These are phyloP conservation scores for Cybosia mesomella DNA, from an alignment of 2,888 invertebrate species.

Conservation along the genomic window DNA sequence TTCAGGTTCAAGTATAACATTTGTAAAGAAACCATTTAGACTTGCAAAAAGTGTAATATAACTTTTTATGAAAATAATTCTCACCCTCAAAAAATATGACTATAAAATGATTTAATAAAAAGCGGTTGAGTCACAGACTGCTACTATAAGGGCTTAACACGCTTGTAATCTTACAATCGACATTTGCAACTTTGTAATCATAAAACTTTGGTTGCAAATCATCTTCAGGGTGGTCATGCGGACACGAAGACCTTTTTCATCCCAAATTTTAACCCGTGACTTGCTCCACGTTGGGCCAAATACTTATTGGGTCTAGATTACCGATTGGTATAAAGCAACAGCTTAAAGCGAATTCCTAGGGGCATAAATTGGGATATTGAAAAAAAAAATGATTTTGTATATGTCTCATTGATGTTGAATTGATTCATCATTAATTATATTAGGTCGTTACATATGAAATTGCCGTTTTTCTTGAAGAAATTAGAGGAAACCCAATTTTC, in stretches of 20 bases:
- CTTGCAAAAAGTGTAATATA: slow-evolving; percentile 28
- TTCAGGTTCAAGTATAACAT: neutral
- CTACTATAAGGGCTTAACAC: slow-evolving; percentile 37
- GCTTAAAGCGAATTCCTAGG: slow-evolving; percentile 20
- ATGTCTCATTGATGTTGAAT: neutral
- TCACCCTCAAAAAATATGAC: slow-evolving; percentile 20
- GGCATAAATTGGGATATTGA: neutral
- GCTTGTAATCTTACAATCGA: slow-evolving; percentile 48
- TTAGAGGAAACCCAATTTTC: no score
- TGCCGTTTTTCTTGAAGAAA: no score
- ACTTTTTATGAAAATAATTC: slow-evolving; percentile 33
- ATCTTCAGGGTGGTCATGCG: slow-evolving; percentile 44
- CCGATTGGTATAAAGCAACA: slow-evolving; percentile 24
- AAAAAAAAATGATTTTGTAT: no score
- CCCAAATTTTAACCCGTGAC: slow-evolving; percentile 52
- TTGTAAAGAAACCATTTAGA: neutral
- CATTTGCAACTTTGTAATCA: slow-evolving; percentile 44
- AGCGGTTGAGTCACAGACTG: slow-evolving; percentile 23
- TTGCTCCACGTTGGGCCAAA: slow-evolving; percentile 40
- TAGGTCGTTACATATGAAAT: no score
- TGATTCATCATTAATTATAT: no score
- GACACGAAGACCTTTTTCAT: slow-evolving; percentile 43
- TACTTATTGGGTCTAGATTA: slow-evolving; percentile 25
- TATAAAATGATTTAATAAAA: slow-evolving; percentile 39
- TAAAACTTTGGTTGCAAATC: slow-evolving; percentile 51